Base-by-base conservation (phyloP, 2,797 vertebrate species). In the Characodon lateralis region DNA sequence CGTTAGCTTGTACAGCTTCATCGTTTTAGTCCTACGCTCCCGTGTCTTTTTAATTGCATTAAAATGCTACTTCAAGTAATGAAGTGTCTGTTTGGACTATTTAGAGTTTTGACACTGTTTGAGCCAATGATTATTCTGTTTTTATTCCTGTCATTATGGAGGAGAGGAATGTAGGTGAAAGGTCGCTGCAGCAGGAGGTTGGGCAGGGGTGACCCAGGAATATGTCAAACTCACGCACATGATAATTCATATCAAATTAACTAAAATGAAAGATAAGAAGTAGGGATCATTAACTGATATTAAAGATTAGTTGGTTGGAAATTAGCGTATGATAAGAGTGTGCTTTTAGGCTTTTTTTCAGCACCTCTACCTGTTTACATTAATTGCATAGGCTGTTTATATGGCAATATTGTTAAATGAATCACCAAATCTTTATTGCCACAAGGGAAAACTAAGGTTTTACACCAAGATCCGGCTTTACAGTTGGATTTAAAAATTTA, bases 131-230 rank as follows among this genome's bases (percentile, higher is more conserved):
- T 74, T 20, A 3, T 76, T 9, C 4, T n/a, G 13, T 51, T 74
- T 78, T 22, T 78, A 61, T 12, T 9, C 61, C 24, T 79, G 83
- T 85, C 86, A 83, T 79, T 85, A 78, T 74, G n/a, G 53, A 7
- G 69, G 0, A 26, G 5, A 48, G 69, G 78, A 87, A 95, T 88
- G 43, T 94, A 77, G 94, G 94, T 93, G 92, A 94, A 93, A 83
- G 94, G 91, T 9, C 13, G 22, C 78, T 9, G 24, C 7, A 13
- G 35, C 35, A 50, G 39, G 58, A 63, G 81, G 87, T 2, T 72
- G 82, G 28, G 70, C 70, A 77, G 72, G 71, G 51, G 84, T 90
- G 83, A 92, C 84, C 78, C 82, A 86, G 35, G 31, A 22, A 76
- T 24, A 77, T 58, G 73, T 39, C 73, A 46, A 0, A 14, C 22